phyloP scores from a whole-genome alignment of 2,888 invertebrate genomes.

The Napeogenes inachia region DNA sequence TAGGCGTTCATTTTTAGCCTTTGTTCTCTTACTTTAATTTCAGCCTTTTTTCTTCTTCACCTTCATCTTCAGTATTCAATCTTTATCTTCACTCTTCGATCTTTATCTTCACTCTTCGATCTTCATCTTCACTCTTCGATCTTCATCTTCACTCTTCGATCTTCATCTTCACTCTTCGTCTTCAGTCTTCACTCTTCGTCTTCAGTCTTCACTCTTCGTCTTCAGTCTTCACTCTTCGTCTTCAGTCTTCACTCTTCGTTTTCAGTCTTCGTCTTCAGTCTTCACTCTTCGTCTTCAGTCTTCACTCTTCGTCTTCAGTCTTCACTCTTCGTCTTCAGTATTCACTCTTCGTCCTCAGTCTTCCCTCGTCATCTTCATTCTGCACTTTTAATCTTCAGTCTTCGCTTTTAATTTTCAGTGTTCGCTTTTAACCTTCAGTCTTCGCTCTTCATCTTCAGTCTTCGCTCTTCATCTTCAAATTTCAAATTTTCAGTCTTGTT shows the following conservation, averaged over 20 bases:
- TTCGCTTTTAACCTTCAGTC: background rate
- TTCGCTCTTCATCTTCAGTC: background rate
- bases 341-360: background rate
- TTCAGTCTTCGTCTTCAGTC: background rate
- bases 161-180: background rate
- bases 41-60: background rate
- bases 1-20: background rate
- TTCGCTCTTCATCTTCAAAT: background rate
- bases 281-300: background rate
- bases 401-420: background rate
- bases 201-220: conserved; percentile 5
- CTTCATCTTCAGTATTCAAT: conserved; percentile 12
- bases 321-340: conserved; percentile 10
- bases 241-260: conserved; percentile 1
- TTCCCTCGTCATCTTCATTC: background rate
- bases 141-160: background rate
- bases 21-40: background rate
- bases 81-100: conserved; percentile 11
- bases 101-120: background rate
- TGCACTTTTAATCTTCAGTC: background rate
- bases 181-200: background rate
- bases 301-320: background rate
- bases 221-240: conserved; percentile 11
- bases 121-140: no score
- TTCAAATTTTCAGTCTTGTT: background rate